Percentiles rank a stretch among this genome's conserved stretches.
These are phyloP conservation scores for Acronicta aceris DNA, from an alignment of 2,888 invertebrate genomes.

Conservation along the genomic window DNA sequence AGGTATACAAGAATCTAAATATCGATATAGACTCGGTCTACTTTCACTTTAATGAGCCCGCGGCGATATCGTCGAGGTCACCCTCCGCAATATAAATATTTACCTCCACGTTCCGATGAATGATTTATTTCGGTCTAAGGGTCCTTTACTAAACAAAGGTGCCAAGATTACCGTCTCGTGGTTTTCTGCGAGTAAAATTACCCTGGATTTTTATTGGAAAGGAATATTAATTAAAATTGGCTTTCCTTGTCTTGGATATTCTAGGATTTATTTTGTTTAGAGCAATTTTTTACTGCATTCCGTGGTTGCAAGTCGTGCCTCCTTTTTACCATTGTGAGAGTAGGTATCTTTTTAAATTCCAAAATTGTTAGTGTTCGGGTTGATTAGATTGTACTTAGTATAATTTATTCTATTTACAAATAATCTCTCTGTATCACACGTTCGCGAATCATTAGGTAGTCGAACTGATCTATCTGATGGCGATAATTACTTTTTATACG, in stretches of 20 bases:
- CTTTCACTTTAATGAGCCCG: constrained; percentile 34
- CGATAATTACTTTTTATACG: no score
- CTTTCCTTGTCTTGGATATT: background rate
- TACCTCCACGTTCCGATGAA: constrained; percentile 54
- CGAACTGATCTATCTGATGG: no score
- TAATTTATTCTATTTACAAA: no score
- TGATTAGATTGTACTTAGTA: no score
- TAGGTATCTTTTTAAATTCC: no score
- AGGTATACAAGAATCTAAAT: background rate
- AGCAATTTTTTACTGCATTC: no score
- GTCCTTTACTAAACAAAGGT: constrained; percentile 51
- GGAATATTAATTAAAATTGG: background rate
- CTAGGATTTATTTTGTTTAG: no score
- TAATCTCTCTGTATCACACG: no score
- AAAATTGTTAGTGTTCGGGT: no score
- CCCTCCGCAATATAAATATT: constrained; percentile 52
- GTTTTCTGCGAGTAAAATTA: constrained; percentile 2
- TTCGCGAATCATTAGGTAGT: no score
- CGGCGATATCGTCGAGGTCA: constrained; percentile 20
- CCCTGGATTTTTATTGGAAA: background rate
- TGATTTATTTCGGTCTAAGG: constrained; percentile 58
- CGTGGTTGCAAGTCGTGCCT: no score
- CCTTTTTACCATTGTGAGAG: no score
- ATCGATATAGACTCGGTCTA: constrained; percentile 6
- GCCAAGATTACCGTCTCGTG: constrained; percentile 40